These are phyloP conservation scores for Drosophila ogumai DNA, from an alignment of 1,140 invertebrate genomes.

Conservation along the genomic window DNA sequence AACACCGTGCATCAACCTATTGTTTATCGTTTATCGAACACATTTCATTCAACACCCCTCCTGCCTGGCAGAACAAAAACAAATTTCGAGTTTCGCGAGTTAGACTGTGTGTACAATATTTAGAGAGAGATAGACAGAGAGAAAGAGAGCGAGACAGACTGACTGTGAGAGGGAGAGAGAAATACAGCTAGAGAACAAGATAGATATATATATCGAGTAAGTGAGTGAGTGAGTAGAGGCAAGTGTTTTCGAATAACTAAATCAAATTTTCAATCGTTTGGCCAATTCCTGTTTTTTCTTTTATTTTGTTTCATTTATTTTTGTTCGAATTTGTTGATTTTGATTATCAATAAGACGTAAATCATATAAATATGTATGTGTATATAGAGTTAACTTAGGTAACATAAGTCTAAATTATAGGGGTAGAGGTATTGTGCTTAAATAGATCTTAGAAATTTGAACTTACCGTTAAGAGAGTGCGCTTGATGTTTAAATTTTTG, in stretches of 20 bases:
- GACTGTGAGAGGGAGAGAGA: slow-evolving; percentile 40
- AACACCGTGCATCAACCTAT: slow-evolving; percentile 14
- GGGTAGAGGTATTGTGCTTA: slow-evolving; percentile 51
- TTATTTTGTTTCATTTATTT: slow-evolving; percentile 44
- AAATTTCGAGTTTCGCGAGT: slow-evolving; percentile 27
- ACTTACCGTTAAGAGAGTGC: slow-evolving; percentile 78
- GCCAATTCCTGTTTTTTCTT: slow-evolving; percentile 82
- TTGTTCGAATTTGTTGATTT: slow-evolving; percentile 70
- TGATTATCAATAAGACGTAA: slow-evolving; percentile 53
- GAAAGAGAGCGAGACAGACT: slow-evolving; percentile 46
- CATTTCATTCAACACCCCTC: slow-evolving; percentile 82
- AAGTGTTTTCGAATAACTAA: slow-evolving; percentile 60
- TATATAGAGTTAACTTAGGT: slow-evolving; percentile 50
- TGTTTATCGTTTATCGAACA: slow-evolving; percentile 56
- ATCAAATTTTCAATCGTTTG: slow-evolving; percentile 78
- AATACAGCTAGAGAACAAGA: slow-evolving; percentile 36
- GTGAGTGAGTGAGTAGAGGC: slow-evolving; percentile 54
- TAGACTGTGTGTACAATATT: slow-evolving; percentile 34
- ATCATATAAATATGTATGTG: slow-evolving; percentile 59
- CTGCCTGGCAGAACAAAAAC: slow-evolving; percentile 62
- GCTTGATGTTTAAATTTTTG: slow-evolving; percentile 63
- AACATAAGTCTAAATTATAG: slow-evolving; percentile 57
- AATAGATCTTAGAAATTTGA: slow-evolving; percentile 76
- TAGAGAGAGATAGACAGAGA: slow-evolving; percentile 45
- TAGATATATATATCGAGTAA: slow-evolving; percentile 40